Base-by-base conservation (phyloP, 1,140 invertebrate species). In the Proctacanthus coquilletti region DNA sequence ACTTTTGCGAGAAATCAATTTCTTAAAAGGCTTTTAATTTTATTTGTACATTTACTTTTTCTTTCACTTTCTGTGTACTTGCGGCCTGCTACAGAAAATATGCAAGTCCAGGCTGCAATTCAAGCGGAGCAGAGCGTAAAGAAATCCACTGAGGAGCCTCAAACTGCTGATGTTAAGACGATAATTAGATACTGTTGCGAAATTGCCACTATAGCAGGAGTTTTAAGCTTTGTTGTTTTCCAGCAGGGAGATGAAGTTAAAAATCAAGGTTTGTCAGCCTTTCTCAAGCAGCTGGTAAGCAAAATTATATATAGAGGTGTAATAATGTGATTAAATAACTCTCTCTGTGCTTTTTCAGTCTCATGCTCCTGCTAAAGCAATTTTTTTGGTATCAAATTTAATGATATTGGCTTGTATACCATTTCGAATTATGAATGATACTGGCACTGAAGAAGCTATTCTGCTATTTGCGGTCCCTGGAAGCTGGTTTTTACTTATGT, bases 401-500 rank as follows among this genome's bases (percentile, higher is more conserved):
- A 64, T 94, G n/a, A 84, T 97, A 35, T 60, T 98, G 42, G 71
- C 78, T 0, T 94, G 89, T 62, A 89, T 98, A 46, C 92, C 92
- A 10, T 87, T 79, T 46, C 74, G 93, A 17, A 46, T 96, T 10
- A 65, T 71, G 18, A 69, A 71, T 9, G 70, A 84, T 51, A 71
- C 75, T 21, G 70, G 75, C 35, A 67, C 81, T 0, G 94, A 98
- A 64, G 94, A 97, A 60, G 81, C 84, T 5, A 77, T 98, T 21
- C 62, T 98, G 15, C 74, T 88, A 4, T 80, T 97, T 44, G 84
- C 93, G 1, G 76, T 95, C 15, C 93, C 94, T 0, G 84, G 88
- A 10, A 86, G 83, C 8, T 98, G 94, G 93, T 93, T 96, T 61
- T 76, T 95, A 36, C 70, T 98, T 1, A 93, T 98, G 77, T 98